Evolutionary conservation across 2,113 vertebrate genomes (phyloP).

Genomic region (Saimiri boliviensis): DNA sequence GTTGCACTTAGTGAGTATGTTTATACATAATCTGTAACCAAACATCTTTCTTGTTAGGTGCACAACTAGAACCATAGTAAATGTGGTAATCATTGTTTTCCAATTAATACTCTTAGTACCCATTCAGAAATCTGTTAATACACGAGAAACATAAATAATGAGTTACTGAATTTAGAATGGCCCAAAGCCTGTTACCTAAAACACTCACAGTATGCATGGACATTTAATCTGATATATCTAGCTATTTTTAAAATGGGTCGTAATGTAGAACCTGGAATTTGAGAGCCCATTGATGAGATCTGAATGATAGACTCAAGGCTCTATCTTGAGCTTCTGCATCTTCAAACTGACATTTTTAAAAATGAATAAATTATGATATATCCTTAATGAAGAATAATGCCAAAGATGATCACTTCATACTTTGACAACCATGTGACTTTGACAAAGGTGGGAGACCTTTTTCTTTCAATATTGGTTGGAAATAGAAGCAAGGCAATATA

Average conservation of each 20-base stretch:
- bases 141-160: not conserved
- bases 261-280: not conserved
- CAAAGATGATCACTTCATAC: not conserved
- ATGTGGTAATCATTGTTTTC: constrained; percentile 4
- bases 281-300: not conserved
- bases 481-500: not conserved
- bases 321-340: not conserved
- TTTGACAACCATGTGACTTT: not conserved
- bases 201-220: not conserved
- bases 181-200: not conserved
- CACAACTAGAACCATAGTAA: not conserved
- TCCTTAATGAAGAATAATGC: not conserved
- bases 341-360: not conserved
- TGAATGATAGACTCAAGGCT: not conserved
- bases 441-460: not conserved
- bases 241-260: not conserved
- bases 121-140: not conserved
- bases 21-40: not conserved
- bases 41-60: not conserved
- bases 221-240: not conserved
- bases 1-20: not conserved
- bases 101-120: not conserved
- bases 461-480: not conserved
- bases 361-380: not conserved
- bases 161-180: not conserved